A percentile compares a stretch with the other conserved stretches of the same genome.
phyloP scores from a whole-genome alignment of 2,888 invertebrate species.

The Rapana venosa region DNA sequence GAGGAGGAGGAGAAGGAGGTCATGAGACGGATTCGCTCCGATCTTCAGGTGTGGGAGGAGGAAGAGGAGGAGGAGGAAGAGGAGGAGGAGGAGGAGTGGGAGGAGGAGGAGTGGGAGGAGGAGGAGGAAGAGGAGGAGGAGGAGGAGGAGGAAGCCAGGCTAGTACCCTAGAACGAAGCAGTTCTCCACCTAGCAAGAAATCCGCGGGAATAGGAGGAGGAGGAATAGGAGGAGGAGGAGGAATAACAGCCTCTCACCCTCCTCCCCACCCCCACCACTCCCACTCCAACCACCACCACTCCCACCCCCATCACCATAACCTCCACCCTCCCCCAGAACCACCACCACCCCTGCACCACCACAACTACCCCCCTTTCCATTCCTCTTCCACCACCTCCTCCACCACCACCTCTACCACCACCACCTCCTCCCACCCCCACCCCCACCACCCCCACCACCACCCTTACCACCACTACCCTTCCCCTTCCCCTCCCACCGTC shows the following conservation, averaged over 20 bases:
- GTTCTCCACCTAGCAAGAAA: constrained; percentile 26
- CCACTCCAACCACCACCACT: constrained; percentile 57
- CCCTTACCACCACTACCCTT: constrained; percentile 65
- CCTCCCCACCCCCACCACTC: not conserved
- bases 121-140: not conserved
- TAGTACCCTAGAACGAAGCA: constrained; percentile 9
- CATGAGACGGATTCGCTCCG: too few relatives aligned
- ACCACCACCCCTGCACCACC: constrained; percentile 50
- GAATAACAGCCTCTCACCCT: not conserved
- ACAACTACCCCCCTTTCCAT: not conserved
- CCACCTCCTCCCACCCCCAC: constrained; percentile 59
- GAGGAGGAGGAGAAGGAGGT: not conserved
- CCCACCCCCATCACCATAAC: constrained; percentile 60
- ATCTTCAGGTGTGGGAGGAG: not conserved
- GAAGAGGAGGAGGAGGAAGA: constrained; percentile 29
- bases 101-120: constrained; percentile 11
- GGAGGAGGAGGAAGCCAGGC: not conserved
- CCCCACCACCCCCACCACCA: constrained; percentile 66
- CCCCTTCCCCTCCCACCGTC: constrained; percentile 32
- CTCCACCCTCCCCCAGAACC: constrained; percentile 60
- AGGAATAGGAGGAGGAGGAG: not conserved
- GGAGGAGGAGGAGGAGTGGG: not conserved
- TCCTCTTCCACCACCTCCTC: constrained; percentile 41
- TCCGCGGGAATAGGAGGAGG: not conserved
- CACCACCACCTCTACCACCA: constrained; percentile 42